These are phyloP conservation scores for Erebia epiphron DNA, from an alignment of 2,888 invertebrate genomes.

Conservation along the genomic window DNA sequence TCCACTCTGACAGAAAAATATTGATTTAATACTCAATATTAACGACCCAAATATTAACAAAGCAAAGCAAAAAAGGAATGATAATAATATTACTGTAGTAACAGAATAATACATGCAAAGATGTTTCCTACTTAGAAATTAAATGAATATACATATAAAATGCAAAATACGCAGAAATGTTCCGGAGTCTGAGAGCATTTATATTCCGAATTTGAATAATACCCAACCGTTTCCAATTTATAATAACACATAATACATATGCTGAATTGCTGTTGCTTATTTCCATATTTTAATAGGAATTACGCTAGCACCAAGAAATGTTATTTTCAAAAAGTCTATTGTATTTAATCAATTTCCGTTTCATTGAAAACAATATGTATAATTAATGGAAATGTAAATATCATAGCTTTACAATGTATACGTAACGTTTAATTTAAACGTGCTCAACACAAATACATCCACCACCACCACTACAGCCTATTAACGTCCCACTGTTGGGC, in stretches of 20 bases:
- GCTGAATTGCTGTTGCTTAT: conserved; percentile 39
- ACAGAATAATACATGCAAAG: background rate
- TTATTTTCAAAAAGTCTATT: conserved; percentile 31
- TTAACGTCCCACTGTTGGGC: too few relatives aligned
- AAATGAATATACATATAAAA: conserved; percentile 19
- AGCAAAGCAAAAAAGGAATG: conserved; percentile 14
- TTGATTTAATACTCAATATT: background rate
- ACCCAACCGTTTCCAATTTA: conserved; percentile 48
- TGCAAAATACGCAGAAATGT: conserved; percentile 31
- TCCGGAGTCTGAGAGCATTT: conserved; percentile 47
- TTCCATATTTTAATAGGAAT: conserved; percentile 44
- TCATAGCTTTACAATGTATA: too few relatives aligned
- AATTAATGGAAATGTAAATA: background rate
- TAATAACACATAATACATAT: conserved; percentile 34
- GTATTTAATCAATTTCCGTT: conserved; percentile 38
- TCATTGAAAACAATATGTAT: background rate
- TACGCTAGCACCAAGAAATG: conserved; percentile 30
- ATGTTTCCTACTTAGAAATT: background rate
- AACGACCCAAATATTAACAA: too few relatives aligned
- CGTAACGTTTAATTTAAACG: too few relatives aligned
- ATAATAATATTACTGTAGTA: background rate
- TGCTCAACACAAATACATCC: too few relatives aligned
- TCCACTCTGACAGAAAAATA: conserved; percentile 14
- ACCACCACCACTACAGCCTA: too few relatives aligned
- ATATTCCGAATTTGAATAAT: conserved; percentile 56